phyloP scores from a whole-genome alignment of 2,888 invertebrate species.

The Thereva nobilitata region DNA sequence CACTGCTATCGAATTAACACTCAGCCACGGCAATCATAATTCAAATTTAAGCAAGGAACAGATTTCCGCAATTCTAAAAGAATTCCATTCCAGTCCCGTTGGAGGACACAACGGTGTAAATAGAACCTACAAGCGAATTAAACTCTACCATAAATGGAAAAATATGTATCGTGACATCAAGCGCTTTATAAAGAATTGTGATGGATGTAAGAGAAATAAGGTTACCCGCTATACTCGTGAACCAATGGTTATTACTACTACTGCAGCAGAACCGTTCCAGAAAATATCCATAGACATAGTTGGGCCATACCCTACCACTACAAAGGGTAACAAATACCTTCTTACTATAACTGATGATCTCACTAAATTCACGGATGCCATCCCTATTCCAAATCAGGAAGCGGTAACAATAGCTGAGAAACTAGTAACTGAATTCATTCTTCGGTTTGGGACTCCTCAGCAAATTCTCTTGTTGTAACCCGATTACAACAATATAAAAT shows the following conservation, averaged over 20 bases:
- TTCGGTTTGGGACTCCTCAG: neutral
- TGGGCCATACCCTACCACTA: constrained; percentile 45
- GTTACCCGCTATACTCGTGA: constrained; percentile 42
- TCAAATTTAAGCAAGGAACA: neutral
- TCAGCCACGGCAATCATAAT: neutral
- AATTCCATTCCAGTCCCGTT: constrained; percentile 40
- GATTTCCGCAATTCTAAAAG: constrained; percentile 39
- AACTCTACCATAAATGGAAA: constrained; percentile 48
- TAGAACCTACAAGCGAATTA: constrained; percentile 45
- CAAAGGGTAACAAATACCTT: constrained; percentile 45
- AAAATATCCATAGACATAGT: constrained; percentile 47
- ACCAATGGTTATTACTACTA: constrained; percentile 45
- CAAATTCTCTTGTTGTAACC: too few relatives aligned
- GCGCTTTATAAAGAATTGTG: constrained; percentile 47
- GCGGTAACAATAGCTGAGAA: constrained; percentile 48
- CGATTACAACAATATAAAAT: too few relatives aligned
- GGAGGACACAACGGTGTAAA: constrained; percentile 44
- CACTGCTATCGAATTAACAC: neutral
- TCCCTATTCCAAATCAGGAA: constrained; percentile 46
- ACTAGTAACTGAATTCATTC: constrained; percentile 1
- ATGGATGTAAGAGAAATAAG: constrained; percentile 43
- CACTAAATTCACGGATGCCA: constrained; percentile 47
- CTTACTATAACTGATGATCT: constrained; percentile 46
- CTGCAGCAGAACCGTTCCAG: constrained; percentile 47
- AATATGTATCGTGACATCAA: constrained; percentile 49